Evolutionary conservation across 2,113 vertebrate species (phyloP), one percentile per base, ranked within the genome.

Genomic region (Prochilodus magdalenae): DNA sequence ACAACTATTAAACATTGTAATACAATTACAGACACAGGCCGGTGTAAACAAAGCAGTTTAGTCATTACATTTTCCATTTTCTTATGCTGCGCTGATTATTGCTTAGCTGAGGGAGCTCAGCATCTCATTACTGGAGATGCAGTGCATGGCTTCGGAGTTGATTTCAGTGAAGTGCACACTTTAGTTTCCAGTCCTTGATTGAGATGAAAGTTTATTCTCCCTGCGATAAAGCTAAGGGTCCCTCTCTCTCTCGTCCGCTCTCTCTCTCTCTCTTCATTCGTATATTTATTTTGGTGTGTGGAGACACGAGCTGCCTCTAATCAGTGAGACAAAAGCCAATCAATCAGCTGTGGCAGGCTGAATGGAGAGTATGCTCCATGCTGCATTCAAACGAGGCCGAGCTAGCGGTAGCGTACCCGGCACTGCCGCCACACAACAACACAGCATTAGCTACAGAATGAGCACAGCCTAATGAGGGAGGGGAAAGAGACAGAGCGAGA

Each of bases 251-350:
- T 60, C 26, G 1, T 3, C 51, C 24, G 22, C 36, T 36, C 36
- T 36, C 36, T 59, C 57, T 55, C 72, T 60, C 26, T 4, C 10
- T 63, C 24, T 29, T 40, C 36, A 76, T 82, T 82, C 76, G 30
- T 76, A 66, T 63, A 81, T 83, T 70, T 84, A 72, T 78, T 77
- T 72, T 24, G 24, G 24, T 65, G 36, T 22, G 65, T 47, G 44
- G 30, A 67, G 62, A 74, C 57, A 75, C 53, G 59, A 82, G 81
- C 84, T 59, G 27, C 53, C 79, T 86, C 73, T 86, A 87, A 87
- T 88, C 86, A 88, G 79, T 65, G 77, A 87, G 73, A 86, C 81
- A 83, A 85, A 86, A 88, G 76, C 80, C 55, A 88, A 88, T 85
- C 85, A 88, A 88, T 88, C 86, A 84, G 77, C 44, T 18, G 24